These are phyloP conservation scores for Unio pictorum DNA, from an alignment of 2,888 invertebrate genomes.

Conservation along the genomic window DNA sequence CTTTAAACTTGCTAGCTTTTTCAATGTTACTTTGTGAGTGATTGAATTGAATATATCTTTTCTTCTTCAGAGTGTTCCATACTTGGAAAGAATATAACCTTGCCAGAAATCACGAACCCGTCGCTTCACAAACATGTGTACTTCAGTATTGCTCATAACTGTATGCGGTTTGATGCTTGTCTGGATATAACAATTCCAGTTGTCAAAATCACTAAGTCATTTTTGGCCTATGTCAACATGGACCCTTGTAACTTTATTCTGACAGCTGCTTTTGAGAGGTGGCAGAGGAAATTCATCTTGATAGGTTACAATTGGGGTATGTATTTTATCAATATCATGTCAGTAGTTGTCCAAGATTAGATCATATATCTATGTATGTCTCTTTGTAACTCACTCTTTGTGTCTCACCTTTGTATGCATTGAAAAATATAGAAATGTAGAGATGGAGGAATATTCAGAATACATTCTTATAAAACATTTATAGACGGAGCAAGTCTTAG, in stretches of 20 bases:
- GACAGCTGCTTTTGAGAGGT: slow-evolving; percentile 28
- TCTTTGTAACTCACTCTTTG: too few relatives aligned
- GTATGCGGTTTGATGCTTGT: slow-evolving; percentile 48
- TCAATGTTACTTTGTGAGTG: too few relatives aligned
- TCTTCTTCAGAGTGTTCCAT: slow-evolving; percentile 20
- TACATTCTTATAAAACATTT: too few relatives aligned
- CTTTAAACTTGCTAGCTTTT: too few relatives aligned
- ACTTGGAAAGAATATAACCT: slow-evolving; percentile 12
- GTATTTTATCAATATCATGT: background rate
- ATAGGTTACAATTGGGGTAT: slow-evolving; percentile 44
- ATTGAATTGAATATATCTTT: background rate
- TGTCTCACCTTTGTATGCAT: too few relatives aligned
- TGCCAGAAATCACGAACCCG: slow-evolving; percentile 24
- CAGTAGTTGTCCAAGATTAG: background rate
- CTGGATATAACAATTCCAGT: slow-evolving; percentile 32
- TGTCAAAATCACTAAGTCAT: slow-evolving; percentile 20
- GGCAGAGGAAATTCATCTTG: slow-evolving; percentile 20
- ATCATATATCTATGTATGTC: too few relatives aligned
- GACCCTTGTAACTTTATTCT: slow-evolving; percentile 41
- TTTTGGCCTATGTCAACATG: slow-evolving; percentile 38
- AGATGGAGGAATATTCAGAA: too few relatives aligned
- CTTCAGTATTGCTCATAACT: slow-evolving; percentile 36
- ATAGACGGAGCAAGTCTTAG: too few relatives aligned
- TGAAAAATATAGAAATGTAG: too few relatives aligned
- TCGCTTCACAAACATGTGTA: slow-evolving; percentile 29